A percentile compares a stretch with the other conserved stretches of the same genome.
Conservation (phyloP, 2,797 vertebrate genomes). For the Hapalemur alaotrensis region DNA sequence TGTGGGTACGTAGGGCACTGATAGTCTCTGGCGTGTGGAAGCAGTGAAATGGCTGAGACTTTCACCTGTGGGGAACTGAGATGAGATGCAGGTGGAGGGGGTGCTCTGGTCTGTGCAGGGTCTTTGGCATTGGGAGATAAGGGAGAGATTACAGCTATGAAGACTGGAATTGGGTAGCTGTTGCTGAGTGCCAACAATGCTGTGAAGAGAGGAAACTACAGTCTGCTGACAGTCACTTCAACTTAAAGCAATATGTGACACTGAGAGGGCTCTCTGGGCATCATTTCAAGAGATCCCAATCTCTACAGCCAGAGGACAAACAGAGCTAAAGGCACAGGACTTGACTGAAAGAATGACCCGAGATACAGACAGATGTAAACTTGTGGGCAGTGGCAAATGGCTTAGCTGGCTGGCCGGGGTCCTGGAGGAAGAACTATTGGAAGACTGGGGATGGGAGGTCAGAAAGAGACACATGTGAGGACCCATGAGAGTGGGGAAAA, state of each 20-base stretch:
- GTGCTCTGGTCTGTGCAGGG: neutral
- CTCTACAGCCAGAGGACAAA: neutral
- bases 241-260: neutral
- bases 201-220: neutral
- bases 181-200: neutral
- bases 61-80: neutral
- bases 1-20: rapidly evolving
- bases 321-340: neutral
- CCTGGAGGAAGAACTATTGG: neutral
- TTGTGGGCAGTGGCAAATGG: neutral
- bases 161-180: neutral
- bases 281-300: neutral
- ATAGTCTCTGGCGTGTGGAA: too few relatives aligned
- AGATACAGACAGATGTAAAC: too few relatives aligned
- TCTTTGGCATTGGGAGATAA: neutral
- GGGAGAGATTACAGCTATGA: neutral
- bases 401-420: neutral
- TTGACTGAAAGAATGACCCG: neutral
- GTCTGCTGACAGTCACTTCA: neutral
- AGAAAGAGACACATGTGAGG: neutral
- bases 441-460: neutral
- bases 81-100: neutral
- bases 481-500: neutral
- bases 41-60: neutral
- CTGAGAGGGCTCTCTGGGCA: neutral